Base-by-base conservation (phyloP, 2,888 invertebrate species). In the Stenoptilia bipunctidactyla region DNA sequence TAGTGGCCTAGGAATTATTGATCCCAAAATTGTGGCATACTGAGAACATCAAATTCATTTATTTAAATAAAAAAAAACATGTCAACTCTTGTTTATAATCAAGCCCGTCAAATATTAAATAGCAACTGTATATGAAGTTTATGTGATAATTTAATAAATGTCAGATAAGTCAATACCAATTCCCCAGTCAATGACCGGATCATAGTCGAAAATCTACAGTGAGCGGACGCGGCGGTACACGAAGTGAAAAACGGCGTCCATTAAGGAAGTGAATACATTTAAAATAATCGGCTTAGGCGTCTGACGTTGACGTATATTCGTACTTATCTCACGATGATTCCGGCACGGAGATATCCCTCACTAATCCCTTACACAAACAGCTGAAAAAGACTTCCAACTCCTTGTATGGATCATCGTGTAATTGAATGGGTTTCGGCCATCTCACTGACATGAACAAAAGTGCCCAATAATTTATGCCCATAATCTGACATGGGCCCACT, bases 221-320 rank as follows among this genome's bases (percentile, higher is more conserved):
- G 67, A 79, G 75, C 71, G 71, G 66, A 69, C 56, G 56, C 58
- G 65, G n/a, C 65, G 58, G 66, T 59, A 59, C 64, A 58, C 61
- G 51, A 66, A 66, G 73, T 82, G 82, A 83, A 82, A 80, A 83
- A 80, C 75, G 82, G 79, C 73, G 62, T 72, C 80, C 83, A 83
- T 83, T 83, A 83, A 76, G 82, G 82, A 80, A 82, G 83, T 83
- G 82, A 83, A 83, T 83, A 83, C 82, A 82, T 83, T 83, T 83
- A 80, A 83, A 82, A 82, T 83, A 82, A 83, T 83, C 83, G 80
- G 83, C 83, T 82, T 83, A 82, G 73, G 61, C 74, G 75, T 73
- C 73, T 73, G 82, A 83, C 83, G 83, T 83, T 83, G 83, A 83
- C 83, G 79, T 80, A 83, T 83, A 80, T 79, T 77, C 79, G 75